Evolutionary conservation across 2,888 invertebrate genomes (phyloP).

Genomic region (Thumatha senex): DNA sequence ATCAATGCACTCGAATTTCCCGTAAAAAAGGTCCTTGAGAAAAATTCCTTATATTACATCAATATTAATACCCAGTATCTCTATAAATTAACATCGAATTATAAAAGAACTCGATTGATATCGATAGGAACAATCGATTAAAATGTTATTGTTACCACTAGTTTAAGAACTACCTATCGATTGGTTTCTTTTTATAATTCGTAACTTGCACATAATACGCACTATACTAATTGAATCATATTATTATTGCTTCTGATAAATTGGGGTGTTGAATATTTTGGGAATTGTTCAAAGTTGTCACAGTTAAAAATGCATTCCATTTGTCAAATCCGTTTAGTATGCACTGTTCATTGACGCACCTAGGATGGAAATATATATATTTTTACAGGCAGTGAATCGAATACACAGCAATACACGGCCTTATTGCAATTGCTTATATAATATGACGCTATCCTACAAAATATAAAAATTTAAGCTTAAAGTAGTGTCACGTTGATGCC

Average conservation of each 20-base stretch:
- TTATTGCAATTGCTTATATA: conserved; percentile 39
- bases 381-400: conserved; percentile 61
- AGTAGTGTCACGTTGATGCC: conserved; percentile 28
- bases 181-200: conserved; percentile 64
- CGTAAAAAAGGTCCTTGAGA: conserved; percentile 12
- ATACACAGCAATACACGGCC: conserved; percentile 46
- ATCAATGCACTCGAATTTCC: conserved; percentile 17
- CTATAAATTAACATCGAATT: conserved; percentile 24
- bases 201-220: conserved; percentile 44
- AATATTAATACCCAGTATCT: conserved; percentile 24
- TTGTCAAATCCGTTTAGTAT: conserved; percentile 66
- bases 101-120: conserved; percentile 46
- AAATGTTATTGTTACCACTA: conserved; percentile 82
- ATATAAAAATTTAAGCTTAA: conserved; percentile 4
- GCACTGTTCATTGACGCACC: conserved; percentile 78
- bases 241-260: conserved; percentile 48
- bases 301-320: conserved; percentile 80
- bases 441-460: conserved; percentile 26
- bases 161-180: conserved; percentile 73
- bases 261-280: conserved; percentile 61
- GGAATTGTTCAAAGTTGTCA: conserved; percentile 69
- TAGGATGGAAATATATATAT: conserved; percentile 60
- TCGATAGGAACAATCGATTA: conserved; percentile 55
- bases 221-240: conserved; percentile 50
- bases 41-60: conserved; percentile 17